These are phyloP conservation scores for Escarpia spicata DNA, from an alignment of 2,888 invertebrate species.

Conservation along the genomic window DNA sequence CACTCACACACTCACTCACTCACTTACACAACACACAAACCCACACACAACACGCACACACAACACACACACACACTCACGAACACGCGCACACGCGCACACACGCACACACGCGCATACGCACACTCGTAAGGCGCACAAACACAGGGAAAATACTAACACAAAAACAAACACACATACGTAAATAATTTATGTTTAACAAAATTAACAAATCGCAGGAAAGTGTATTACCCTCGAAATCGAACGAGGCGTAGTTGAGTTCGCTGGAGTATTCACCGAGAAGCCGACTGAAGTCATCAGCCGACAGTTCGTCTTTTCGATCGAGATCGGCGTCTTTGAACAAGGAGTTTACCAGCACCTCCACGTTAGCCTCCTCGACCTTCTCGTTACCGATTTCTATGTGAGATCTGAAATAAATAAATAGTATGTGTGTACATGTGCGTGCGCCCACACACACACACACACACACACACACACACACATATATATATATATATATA, in stretches of 20 bases:
- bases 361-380: slow-evolving; percentile 63
- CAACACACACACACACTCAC: too few relatives aligned
- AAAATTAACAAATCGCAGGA: too few relatives aligned
- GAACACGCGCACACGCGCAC: too few relatives aligned
- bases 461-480: too few relatives aligned
- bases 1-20: too few relatives aligned
- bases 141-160: background rate
- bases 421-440: background rate
- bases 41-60: too few relatives aligned
- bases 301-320: slow-evolving; percentile 55
- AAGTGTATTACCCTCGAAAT: slow-evolving; percentile 35
- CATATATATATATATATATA: too few relatives aligned
- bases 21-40: too few relatives aligned
- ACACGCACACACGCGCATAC: background rate
- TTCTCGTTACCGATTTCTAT: slow-evolving; percentile 69
- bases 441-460: too few relatives aligned
- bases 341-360: slow-evolving; percentile 67
- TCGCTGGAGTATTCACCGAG: slow-evolving; percentile 68
- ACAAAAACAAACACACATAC: too few relatives aligned
- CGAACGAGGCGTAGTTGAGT: slow-evolving; percentile 64
- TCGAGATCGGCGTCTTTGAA: slow-evolving; percentile 65
- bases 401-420: slow-evolving; percentile 65
- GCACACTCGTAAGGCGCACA: background rate
- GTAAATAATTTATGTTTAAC: too few relatives aligned
- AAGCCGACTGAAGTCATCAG: slow-evolving; percentile 68